phyloP scores from a whole-genome alignment of 2,888 invertebrate species.

The Drosophila monieri region DNA sequence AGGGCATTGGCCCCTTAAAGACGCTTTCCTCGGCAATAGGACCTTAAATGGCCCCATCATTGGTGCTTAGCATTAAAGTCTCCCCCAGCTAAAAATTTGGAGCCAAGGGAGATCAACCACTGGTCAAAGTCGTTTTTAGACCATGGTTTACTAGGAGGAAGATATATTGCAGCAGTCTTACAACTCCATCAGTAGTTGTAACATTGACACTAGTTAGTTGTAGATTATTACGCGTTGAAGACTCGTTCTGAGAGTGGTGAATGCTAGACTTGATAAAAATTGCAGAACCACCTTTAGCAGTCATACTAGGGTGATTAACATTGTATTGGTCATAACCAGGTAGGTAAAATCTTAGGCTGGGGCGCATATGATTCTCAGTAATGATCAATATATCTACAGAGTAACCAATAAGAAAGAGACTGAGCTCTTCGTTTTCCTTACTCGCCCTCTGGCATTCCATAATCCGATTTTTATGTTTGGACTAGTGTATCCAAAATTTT shows the following conservation, averaged over 20 bases:
- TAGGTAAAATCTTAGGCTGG: not conserved
- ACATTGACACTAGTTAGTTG: not conserved
- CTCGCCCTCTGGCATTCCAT: constrained; percentile 2
- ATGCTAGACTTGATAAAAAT: not conserved
- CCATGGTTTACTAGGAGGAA: too few species aligned
- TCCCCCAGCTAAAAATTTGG: too few species aligned
- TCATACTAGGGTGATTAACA: not conserved
- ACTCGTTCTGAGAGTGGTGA: not conserved
- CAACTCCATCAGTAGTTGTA: not conserved
- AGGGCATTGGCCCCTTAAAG: not conserved
- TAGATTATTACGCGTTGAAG: not conserved
- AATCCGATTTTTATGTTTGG: too few species aligned
- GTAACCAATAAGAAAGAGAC: not conserved
- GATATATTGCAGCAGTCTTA: not conserved
- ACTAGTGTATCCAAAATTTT: not conserved
- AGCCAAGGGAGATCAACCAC: too few species aligned
- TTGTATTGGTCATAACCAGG: not conserved
- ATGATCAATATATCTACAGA: constrained; percentile 7
- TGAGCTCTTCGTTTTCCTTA: not conserved
- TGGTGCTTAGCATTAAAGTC: too few species aligned
- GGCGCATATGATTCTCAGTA: not conserved
- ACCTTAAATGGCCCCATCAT: constrained; percentile 8
- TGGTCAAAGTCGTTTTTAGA: too few species aligned
- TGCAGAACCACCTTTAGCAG: too few species aligned
- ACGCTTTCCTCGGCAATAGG: not conserved